Conservation (phyloP, 37 sponge, comb jelly and placozoan genomes). For the Mnemiopsis leidyi region DNA sequence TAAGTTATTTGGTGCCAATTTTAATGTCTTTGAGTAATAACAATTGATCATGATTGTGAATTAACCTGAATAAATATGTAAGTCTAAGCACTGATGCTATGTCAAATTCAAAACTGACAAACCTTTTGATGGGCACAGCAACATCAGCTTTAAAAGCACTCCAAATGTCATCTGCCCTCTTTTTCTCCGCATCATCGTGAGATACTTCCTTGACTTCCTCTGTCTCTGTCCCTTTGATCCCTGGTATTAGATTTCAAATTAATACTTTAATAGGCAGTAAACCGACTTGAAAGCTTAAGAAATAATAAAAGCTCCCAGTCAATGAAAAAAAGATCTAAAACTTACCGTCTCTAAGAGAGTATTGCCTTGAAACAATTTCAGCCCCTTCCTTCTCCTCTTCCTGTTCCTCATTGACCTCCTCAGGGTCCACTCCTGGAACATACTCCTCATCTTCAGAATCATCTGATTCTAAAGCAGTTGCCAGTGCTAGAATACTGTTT, state of each 20-base stretch:
- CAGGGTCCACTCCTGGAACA: neutral
- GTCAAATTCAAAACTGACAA: no score
- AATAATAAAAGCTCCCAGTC: no score
- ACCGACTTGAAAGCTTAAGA: no score
- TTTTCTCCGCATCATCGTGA: constrained; percentile 22
- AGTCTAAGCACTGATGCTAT: no score
- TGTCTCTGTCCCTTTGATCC: neutral
- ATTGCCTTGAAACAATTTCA: neutral
- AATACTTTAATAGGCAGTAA: no score
- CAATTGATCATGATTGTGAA: no score
- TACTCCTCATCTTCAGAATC: constrained; percentile 28
- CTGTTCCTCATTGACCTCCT: neutral
- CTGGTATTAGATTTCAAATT: no score
- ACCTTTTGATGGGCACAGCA: constrained; percentile 35
- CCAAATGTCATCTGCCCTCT: constrained; percentile 52
- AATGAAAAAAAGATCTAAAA: no score
- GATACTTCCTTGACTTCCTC: constrained; percentile 54
- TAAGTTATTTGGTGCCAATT: no score
- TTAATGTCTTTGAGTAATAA: no score
- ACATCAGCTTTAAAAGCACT: constrained; percentile 62
- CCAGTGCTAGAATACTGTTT: neutral
- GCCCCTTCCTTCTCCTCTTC: constrained; percentile 5
- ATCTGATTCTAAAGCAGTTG: neutral
- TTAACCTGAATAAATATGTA: no score
- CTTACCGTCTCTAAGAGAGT: constrained; percentile 44